These are phyloP conservation scores for Pangasius mekongensis DNA, from an alignment of 2,797 vertebrate genomes.

Conservation along the genomic window DNA sequence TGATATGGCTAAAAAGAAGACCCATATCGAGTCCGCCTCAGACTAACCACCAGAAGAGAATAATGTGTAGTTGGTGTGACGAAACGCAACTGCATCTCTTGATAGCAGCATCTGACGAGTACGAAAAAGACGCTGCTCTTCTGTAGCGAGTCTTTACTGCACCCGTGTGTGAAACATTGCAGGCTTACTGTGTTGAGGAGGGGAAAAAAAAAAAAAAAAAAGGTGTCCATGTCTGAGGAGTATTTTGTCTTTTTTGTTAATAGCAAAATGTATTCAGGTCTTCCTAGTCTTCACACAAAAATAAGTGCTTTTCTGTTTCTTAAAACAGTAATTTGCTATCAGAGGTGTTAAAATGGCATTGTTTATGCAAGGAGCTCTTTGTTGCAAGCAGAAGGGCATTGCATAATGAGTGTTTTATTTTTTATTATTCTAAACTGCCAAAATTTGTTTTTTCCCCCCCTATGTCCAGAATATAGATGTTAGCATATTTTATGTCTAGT, in stretches of 20 bases:
- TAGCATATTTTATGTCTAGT: constrained; percentile 68
- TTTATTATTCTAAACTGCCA: constrained; percentile 78
- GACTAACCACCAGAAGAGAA: constrained; percentile 52
- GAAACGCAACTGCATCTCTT: background rate
- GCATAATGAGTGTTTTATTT: constrained; percentile 70
- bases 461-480: constrained; percentile 71
- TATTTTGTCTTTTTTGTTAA: constrained; percentile 88
- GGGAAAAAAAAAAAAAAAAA: background rate
- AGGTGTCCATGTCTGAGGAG: constrained; percentile 74
- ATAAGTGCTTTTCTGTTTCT: constrained; percentile 97
- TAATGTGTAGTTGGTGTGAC: background rate
- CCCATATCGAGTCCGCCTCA: constrained; percentile 53
- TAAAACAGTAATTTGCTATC: constrained; percentile 90
- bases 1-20: background rate
- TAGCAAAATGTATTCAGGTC: constrained; percentile 92
- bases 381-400: constrained; percentile 77
- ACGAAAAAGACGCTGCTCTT: constrained; percentile 49
- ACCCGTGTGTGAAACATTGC: constrained; percentile 91
- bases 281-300: constrained; percentile 97
- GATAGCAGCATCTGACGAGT: constrained; percentile 74
- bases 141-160: constrained; percentile 89
- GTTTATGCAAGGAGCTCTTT: constrained; percentile 85
- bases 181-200: constrained; percentile 84
- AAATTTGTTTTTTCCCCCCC: constrained; percentile 64
- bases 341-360: constrained; percentile 92